Evolutionary conservation across 2,797 vertebrate species (phyloP), one percentile per base, ranked within the genome.

Genomic region (Poecilia velifera): DNA sequence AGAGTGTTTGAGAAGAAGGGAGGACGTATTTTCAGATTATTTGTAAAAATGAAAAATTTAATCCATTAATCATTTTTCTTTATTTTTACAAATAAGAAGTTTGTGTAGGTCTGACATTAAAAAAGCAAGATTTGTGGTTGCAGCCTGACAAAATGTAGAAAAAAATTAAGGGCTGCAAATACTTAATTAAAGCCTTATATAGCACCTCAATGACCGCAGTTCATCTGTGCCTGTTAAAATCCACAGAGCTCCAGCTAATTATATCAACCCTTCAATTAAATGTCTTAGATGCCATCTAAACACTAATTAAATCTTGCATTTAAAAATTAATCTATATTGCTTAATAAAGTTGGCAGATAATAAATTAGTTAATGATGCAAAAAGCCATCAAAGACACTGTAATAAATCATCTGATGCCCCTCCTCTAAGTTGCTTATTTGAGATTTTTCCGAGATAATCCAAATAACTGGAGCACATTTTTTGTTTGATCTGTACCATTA

Each of bases 181-280:
- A 64, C 31, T 22, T 66, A 14, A 22, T 66, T 6, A 39, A 10
- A 39, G 64, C 18, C 22, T 2, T 7, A 43, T n/a, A n/a, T 70
- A 25, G 22, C n/a, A 45, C 14, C 10, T 3, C 8, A 4, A 6
- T 77, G 79, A 51, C 80, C 86, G 43, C 68, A 55, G 81, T 74
- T 76, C 49, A 25, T 75, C 20, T 59, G 76, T 74, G 78, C 78
- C 83, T 82, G 84, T 74, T 18, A 57, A 77, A 84, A 74, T 84
- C 43, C 70, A 9, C 72, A 70, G 55, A 78, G 74, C 82, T 80
- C 73, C 85, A 77, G 39, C 72, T 83, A 76, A 59, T 46, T 57
- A 36, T 55, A 41, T 77, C 79, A 72, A 16, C 78, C 76, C 82
- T 80, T 92, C 89, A 88, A n/a, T 86, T 85, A 31, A 59, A 76